Base-by-base conservation (phyloP, 2,888 invertebrate species). In the Eupithecia tripunctaria region DNA sequence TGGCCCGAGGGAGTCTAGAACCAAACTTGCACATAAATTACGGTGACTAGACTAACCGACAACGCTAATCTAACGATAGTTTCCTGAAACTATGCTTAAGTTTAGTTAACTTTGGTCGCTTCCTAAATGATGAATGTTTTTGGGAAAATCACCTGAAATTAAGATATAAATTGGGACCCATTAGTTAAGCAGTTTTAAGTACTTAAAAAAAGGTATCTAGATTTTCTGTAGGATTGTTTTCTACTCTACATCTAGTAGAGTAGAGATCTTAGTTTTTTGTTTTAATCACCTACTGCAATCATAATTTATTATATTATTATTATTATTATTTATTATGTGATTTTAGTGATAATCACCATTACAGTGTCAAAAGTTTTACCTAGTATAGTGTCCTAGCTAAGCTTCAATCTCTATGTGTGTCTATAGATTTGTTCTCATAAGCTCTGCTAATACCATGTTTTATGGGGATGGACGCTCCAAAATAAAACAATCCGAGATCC, bases 391-490 rank as follows among this genome's bases (percentile, higher is more conserved):
- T 41, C 47, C 71, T 25, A 74, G 74, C 74, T 56, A 27, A n/a
- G 62, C 43, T 63, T 51, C 2, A 29, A 32, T 62, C 21, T 15
- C 71, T 59, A 32, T 67, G 71, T 64, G 64, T 59, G 32, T 69
- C 69, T 72, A 75, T 72, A 64, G 74, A 66, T 74, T 72, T 76
- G 76, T 79, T 79, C 75, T 66, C 71, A 70, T 77, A 79, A 79
- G 75, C 76, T 74, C 72, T 67, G 72, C 76, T 77, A 77, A 79
- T 79, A 74, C 76, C 75, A 74, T 72, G 76, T 74, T 78, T 79
- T 78, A 78, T 76, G 75, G 74, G 76, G 76, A 79, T 71, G 72
- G 76, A 79, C 72, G 71, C 74, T 68, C 73, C 51, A 70, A 56
- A 74, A 78, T 78, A 74, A 75, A 79, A 74, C 75, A 76, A 76